These are phyloP conservation scores for Tamandua tetradactyla DNA, from an alignment of 2,797 vertebrate genomes.

Conservation along the genomic window DNA sequence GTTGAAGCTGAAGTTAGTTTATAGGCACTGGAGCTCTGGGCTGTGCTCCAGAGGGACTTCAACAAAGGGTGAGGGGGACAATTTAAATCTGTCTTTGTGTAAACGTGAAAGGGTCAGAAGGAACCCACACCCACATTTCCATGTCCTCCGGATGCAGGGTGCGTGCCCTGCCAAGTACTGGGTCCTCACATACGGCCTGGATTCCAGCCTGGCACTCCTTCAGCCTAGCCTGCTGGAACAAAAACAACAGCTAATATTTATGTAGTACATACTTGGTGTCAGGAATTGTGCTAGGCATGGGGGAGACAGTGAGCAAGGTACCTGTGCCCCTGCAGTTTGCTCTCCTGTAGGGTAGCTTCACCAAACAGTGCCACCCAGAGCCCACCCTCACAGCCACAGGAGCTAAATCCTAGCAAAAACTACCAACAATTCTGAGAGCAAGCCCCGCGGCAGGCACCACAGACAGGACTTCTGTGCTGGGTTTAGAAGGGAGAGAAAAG, in stretches of 20 bases:
- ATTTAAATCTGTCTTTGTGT: not conserved
- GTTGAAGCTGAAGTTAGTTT: not conserved
- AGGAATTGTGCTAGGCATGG: not conserved
- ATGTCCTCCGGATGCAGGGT: not conserved
- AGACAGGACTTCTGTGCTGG: not conserved
- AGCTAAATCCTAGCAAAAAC: not conserved
- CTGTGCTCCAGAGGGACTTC: not conserved
- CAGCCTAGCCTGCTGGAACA: not conserved
- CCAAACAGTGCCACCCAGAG: not conserved
- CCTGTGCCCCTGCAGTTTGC: too few relatives aligned
- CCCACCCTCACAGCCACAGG: not conserved
- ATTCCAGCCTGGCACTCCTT: not conserved
- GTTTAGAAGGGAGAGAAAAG: not conserved
- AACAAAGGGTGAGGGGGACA: accelerated
- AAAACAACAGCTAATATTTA: not conserved
- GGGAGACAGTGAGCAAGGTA: not conserved
- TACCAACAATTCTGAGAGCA: not conserved
- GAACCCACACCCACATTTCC: not conserved
- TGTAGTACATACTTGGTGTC: not conserved
- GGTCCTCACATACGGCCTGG: not conserved
- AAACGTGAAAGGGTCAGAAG: too few relatives aligned
- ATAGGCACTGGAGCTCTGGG: not conserved
- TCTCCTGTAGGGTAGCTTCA: accelerated
- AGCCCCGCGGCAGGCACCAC: not conserved
- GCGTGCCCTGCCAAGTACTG: accelerated